Percentiles rank a stretch among this genome's conserved stretches.
Evolutionary conservation across 2,888 invertebrate species (phyloP).

Genomic region (Ophion ellenae): DNA sequence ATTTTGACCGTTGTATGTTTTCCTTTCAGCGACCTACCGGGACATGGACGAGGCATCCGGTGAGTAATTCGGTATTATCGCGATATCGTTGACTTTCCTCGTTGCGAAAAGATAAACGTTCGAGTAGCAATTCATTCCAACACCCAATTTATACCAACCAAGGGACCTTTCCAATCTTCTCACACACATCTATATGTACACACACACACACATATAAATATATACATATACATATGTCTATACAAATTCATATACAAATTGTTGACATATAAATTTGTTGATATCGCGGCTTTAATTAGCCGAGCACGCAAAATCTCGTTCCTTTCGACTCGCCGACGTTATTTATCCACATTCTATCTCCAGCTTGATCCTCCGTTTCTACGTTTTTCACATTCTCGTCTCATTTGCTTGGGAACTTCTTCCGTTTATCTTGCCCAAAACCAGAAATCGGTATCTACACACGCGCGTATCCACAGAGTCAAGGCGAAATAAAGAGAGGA

Average conservation of each 20-base stretch:
- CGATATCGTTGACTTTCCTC: neutral
- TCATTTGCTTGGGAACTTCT: neutral
- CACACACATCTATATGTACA: neutral
- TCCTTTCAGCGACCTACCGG: constrained; percentile 60
- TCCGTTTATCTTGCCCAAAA: neutral
- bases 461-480: neutral
- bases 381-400: neutral
- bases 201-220: neutral
- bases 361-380: neutral
- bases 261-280: constrained; percentile 37
- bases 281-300: constrained; percentile 18
- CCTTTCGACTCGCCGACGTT: neutral
- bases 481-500: neutral
- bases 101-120: neutral
- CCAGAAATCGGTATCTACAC: neutral
- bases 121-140: neutral
- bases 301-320: neutral
- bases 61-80: constrained; percentile 38
- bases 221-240: neutral
- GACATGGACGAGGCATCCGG: constrained; percentile 63
- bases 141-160: neutral
- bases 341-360: neutral
- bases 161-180: neutral
- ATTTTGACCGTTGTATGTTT: constrained; percentile 7
- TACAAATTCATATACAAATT: neutral